These are phyloP conservation scores for Petrophora chlorosata DNA, from an alignment of 2,888 invertebrate species.

Conservation along the genomic window DNA sequence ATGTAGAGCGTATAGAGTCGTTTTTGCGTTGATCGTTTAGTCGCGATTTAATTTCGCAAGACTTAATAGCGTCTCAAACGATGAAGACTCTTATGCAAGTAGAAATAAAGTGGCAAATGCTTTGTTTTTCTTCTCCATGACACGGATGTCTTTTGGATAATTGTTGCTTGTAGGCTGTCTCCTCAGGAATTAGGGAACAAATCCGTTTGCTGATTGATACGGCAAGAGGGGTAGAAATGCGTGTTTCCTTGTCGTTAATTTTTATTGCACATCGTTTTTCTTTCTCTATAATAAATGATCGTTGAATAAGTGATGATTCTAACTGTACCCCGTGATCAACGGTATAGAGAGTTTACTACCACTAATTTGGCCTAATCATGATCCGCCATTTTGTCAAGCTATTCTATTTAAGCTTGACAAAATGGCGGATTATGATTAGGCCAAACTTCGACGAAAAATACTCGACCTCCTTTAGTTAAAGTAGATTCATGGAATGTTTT, in stretches of 20 bases:
- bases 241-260: constrained; percentile 61
- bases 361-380: no score
- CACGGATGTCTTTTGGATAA: constrained; percentile 69
- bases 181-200: constrained; percentile 77
- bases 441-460: no score
- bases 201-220: constrained; percentile 79
- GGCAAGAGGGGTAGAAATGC: constrained; percentile 52
- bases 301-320: constrained; percentile 9
- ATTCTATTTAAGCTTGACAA: no score
- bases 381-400: no score
- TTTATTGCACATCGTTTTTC: constrained; percentile 65
- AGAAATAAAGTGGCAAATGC: constrained; percentile 48
- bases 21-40: constrained; percentile 38
- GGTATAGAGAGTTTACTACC: no score
- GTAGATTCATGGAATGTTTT: no score
- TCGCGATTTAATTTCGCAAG: constrained; percentile 57
- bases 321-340: neutral
- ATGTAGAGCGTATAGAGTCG: constrained; percentile 43
- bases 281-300: constrained; percentile 27
- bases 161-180: constrained; percentile 81
- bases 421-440: no score
- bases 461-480: no score
- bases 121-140: constrained; percentile 37
- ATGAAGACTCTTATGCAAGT: constrained; percentile 45
- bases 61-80: constrained; percentile 36